Conservation (phyloP, 2,113 vertebrate genomes). For the Epinephelus cyanopodus region DNA sequence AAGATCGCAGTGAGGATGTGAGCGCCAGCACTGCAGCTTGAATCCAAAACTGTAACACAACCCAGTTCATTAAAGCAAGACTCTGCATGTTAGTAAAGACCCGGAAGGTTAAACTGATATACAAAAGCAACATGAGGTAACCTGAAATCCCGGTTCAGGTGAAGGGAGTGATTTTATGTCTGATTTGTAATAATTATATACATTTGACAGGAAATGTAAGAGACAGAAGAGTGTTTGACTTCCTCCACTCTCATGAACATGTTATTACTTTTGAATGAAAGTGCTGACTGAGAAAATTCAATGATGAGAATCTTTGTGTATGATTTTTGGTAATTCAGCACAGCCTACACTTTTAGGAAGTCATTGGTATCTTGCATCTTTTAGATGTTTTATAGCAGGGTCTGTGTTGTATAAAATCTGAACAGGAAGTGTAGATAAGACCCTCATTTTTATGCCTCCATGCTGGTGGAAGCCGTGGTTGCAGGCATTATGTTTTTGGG, state of each 20-base stretch:
- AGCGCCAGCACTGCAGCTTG: background rate
- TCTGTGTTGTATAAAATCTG: too few species aligned
- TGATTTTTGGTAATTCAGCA: background rate
- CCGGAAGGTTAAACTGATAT: background rate
- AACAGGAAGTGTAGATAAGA: background rate
- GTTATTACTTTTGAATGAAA: background rate
- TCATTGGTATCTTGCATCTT: background rate
- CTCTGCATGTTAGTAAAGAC: background rate
- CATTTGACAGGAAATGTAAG: background rate
- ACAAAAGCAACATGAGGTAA: background rate
- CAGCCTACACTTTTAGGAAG: background rate
- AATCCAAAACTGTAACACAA: background rate
- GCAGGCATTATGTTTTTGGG: too few species aligned
- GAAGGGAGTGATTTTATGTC: background rate
- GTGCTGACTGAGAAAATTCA: background rate
- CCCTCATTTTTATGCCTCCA: too few species aligned
- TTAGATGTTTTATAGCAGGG: background rate
- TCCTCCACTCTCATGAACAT: too few species aligned
- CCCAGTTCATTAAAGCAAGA: background rate
- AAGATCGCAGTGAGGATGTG: background rate
- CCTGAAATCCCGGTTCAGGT: background rate
- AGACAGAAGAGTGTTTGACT: background rate
- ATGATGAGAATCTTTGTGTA: background rate
- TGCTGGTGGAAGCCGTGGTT: too few species aligned
- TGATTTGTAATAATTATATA: background rate